Conservation (phyloP, 2,888 invertebrate species). For the Plagiodera versicolora region DNA sequence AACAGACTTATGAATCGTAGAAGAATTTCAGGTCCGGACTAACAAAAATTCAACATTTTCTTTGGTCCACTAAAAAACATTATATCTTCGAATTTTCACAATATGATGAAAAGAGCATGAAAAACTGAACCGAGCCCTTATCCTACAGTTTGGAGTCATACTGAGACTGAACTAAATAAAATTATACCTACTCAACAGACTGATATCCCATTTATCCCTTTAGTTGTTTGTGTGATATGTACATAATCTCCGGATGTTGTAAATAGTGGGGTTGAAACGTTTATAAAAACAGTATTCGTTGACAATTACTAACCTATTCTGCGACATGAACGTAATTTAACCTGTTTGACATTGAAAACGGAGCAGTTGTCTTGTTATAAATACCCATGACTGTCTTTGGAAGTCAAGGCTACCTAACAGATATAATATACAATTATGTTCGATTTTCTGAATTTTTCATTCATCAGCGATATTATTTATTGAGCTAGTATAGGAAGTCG, state of each 20-base stretch:
- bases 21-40: too few species aligned
- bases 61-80: too few species aligned
- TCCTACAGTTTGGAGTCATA: too few species aligned
- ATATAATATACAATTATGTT: background rate
- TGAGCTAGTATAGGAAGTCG: background rate
- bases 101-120: too few species aligned
- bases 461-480: background rate
- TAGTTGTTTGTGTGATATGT: background rate
- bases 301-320: background rate
- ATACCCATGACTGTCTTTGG: background rate
- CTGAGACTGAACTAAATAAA: too few species aligned
- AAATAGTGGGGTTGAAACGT: background rate
- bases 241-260: background rate
- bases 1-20: too few species aligned
- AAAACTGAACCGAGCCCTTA: too few species aligned
- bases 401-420: background rate
- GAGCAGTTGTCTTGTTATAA: conserved; percentile 1
- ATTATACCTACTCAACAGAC: too few species aligned
- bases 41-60: too few species aligned
- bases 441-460: background rate
- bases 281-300: conserved; percentile 1
- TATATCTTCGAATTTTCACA: too few species aligned
- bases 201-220: background rate
- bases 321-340: background rate
- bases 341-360: conserved; percentile 1